These are phyloP conservation scores for Gymnoscelis rufifasciata DNA, from an alignment of 2,888 invertebrate species.

Conservation along the genomic window DNA sequence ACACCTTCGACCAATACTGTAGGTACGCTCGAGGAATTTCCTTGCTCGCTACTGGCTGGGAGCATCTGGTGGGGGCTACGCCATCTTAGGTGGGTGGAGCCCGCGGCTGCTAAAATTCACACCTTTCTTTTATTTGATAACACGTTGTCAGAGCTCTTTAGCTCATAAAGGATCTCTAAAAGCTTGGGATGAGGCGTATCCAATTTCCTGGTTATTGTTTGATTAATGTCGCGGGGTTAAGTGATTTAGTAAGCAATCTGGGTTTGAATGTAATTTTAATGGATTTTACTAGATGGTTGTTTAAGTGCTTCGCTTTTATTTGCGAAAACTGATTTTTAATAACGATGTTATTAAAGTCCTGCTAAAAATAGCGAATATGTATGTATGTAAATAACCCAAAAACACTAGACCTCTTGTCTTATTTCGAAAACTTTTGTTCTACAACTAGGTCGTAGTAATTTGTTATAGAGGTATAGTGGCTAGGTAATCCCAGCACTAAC, in stretches of 20 bases:
- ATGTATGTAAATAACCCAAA: too few relatives aligned
- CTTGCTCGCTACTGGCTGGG: constrained; percentile 66
- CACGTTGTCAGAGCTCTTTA: constrained; percentile 74
- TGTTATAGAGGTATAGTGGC: too few relatives aligned
- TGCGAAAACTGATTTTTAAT: background rate
- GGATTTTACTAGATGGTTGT: constrained; percentile 5
- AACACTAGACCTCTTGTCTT: too few relatives aligned
- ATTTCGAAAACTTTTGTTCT: too few relatives aligned
- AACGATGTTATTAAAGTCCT: too few relatives aligned
- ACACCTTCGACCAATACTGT: constrained; percentile 48
- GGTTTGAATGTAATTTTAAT: constrained; percentile 29
- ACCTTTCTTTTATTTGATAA: constrained; percentile 79
- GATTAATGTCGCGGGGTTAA: constrained; percentile 67
- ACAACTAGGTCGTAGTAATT: too few relatives aligned
- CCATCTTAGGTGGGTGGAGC: constrained; percentile 76
- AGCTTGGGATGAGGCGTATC: constrained; percentile 72
- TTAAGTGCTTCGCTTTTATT: background rate
- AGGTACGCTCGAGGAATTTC: constrained; percentile 61
- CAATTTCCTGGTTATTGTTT: constrained; percentile 71
- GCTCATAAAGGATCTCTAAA: constrained; percentile 74
- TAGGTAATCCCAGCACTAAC: too few relatives aligned
- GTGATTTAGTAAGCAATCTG: constrained; percentile 56
- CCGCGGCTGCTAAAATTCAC: constrained; percentile 75
- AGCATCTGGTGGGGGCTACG: constrained; percentile 60
- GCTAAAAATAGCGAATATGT: too few relatives aligned